Percentiles rank a stretch among this genome's conserved stretches.
Conservation (phyloP, 2,888 invertebrate species). For the Nomada ferruginata region DNA sequence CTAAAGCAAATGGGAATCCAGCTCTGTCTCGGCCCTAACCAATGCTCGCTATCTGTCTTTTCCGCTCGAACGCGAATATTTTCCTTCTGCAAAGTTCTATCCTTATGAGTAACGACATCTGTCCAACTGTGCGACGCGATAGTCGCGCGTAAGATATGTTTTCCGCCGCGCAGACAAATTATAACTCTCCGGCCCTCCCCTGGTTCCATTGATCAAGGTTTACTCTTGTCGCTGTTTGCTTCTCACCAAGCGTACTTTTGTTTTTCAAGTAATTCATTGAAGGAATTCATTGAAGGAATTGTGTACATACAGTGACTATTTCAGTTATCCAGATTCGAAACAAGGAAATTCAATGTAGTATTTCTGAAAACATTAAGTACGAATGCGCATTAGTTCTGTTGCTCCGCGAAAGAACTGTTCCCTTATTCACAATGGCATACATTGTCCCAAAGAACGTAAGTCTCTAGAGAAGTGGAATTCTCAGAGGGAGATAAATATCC, state of each 20-base stretch:
- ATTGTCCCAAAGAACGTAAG: not conserved
- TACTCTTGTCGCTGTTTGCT: not conserved
- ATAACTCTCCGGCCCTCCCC: slow-evolving; percentile 29
- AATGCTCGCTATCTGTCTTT: slow-evolving; percentile 48
- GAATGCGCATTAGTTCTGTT: not conserved
- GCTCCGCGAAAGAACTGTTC: not conserved
- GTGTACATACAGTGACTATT: no score
- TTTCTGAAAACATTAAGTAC: not conserved
- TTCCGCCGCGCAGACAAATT: slow-evolving; percentile 39
- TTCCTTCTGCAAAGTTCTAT: slow-evolving; percentile 44
- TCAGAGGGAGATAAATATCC: not conserved
- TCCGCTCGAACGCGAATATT: slow-evolving; percentile 51
- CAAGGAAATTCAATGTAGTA: no score
- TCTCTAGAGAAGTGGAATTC: not conserved
- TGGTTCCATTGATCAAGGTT: not conserved
- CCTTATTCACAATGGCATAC: not conserved
- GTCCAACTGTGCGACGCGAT: slow-evolving; percentile 46
- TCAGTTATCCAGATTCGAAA: no score
- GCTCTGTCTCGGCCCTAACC: slow-evolving; percentile 25
- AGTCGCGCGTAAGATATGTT: slow-evolving; percentile 28
- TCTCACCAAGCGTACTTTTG: not conserved
- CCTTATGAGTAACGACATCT: slow-evolving; percentile 66
- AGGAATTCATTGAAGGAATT: no score
- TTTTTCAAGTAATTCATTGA: not conserved
- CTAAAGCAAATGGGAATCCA: slow-evolving; percentile 56